A percentile compares a stretch with the other conserved stretches of the same genome.
These are phyloP conservation scores for Chiloscyllium plagiosum DNA, from an alignment of 2,113 vertebrate genomes.

Conservation along the genomic window DNA sequence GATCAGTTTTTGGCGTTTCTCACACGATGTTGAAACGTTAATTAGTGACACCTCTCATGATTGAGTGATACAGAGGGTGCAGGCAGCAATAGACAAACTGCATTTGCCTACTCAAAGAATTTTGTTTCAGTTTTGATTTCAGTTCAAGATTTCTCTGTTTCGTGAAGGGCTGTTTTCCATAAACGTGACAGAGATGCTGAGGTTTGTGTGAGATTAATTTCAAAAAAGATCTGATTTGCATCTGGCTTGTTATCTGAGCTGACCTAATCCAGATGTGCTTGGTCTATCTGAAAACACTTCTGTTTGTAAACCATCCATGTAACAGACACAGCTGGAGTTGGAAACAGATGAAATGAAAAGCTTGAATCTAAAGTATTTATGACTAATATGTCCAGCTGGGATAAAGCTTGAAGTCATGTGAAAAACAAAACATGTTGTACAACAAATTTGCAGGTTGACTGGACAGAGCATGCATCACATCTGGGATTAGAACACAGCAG, in stretches of 20 bases:
- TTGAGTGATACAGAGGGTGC: not conserved
- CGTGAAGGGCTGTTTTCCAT: not conserved
- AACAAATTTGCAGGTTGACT: not conserved
- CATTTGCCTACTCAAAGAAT: too few relatives aligned
- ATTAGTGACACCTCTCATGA: not conserved
- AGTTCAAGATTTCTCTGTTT: not conserved
- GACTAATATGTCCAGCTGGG: not conserved
- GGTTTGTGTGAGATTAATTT: not conserved
- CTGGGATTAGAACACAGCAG: not conserved
- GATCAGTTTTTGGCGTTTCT: not conserved
- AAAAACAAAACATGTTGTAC: not conserved
- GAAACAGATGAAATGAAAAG: not conserved
- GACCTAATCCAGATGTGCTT: not conserved
- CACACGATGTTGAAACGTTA: not conserved
- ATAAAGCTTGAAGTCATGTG: not conserved
- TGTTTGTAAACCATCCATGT: not conserved
- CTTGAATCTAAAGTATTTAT: not conserved
- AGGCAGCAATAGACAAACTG: not conserved
- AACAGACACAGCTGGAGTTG: slow-evolving; percentile 8
- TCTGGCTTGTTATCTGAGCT: not conserved
- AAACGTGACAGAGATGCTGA: not conserved
- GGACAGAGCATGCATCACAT: not conserved
- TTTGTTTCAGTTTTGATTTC: not conserved
- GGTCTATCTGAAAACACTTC: not conserved
- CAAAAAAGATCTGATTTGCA: not conserved